phyloP scores from a whole-genome alignment of 2,113 vertebrate species.

The Pica pica region DNA sequence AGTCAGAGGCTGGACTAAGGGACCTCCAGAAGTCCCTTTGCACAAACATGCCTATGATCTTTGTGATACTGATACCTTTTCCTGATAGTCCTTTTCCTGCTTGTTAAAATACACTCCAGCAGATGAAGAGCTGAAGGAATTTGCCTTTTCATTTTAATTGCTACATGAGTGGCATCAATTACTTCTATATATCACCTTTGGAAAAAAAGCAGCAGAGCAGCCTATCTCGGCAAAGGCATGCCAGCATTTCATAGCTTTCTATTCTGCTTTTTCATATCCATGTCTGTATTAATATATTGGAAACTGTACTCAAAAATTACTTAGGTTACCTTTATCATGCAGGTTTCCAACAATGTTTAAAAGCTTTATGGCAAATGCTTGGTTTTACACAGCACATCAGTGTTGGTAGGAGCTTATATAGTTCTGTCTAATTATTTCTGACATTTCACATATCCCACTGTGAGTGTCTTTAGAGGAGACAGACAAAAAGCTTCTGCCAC shows the following conservation, averaged over 20 bases:
- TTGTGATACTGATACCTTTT: neutral
- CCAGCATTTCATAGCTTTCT: neutral
- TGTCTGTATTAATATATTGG: neutral
- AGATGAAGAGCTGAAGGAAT: neutral
- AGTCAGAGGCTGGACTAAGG: neutral
- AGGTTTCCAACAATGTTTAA: slow-evolving; percentile 37
- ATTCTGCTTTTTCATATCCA: neutral
- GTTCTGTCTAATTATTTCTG: slow-evolving; percentile 66
- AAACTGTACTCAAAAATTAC: neutral
- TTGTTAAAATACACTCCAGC: neutral
- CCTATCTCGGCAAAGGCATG: neutral
- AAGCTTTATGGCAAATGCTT: slow-evolving; percentile 16
- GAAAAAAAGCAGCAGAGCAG: neutral
- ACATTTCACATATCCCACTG: slow-evolving; percentile 52
- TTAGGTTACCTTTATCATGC: neutral
- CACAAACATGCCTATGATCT: neutral
- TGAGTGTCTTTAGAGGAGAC: slow-evolving; percentile 26
- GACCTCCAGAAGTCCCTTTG: neutral
- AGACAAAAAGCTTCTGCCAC: slow-evolving; percentile 21
- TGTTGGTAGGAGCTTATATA: slow-evolving; percentile 32
- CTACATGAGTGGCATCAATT: neutral
- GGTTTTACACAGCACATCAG: neutral
- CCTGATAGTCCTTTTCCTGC: neutral
- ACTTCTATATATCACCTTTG: neutral
- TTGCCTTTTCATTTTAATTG: slow-evolving; percentile 4